Conservation (phyloP, 1,140 invertebrate genomes). For the Physella acuta region DNA sequence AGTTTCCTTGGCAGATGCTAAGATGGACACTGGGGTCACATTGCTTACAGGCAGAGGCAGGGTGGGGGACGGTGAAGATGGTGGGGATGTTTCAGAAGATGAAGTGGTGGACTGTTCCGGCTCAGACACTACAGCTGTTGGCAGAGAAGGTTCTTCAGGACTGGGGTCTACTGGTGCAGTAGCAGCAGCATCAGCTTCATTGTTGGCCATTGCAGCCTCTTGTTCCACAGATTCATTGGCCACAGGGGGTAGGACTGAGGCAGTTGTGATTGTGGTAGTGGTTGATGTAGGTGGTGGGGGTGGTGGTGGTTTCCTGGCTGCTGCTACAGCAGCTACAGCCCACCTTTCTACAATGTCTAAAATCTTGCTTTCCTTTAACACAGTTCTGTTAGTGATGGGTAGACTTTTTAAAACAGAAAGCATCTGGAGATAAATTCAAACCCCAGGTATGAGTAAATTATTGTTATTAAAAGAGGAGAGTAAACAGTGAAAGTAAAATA, state of each 20-base stretch:
- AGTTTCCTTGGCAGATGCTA: constrained; percentile 32
- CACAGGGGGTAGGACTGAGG: not conserved
- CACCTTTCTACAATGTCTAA: constrained; percentile 69
- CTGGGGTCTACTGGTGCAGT: constrained; percentile 4
- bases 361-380: constrained; percentile 89
- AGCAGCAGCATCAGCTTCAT: constrained; percentile 33
- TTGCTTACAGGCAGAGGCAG: constrained; percentile 15
- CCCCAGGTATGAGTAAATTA: not conserved
- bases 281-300: constrained; percentile 21
- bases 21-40: constrained; percentile 33
- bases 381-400: constrained; percentile 89
- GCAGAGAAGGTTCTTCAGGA: not conserved
- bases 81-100: constrained; percentile 17
- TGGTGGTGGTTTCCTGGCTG: constrained; percentile 29
- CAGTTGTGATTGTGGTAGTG: not conserved
- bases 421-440: constrained; percentile 66
- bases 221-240: not conserved
- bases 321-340: constrained; percentile 32
- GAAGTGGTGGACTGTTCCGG: constrained; percentile 7
- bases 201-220: constrained; percentile 24
- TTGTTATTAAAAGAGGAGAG: not conserved
- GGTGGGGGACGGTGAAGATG: constrained; percentile 19
- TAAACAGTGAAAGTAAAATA: too few relatives aligned
- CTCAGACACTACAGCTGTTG: not conserved
- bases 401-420: constrained; percentile 76